Percentiles rank a stretch among this genome's conserved stretches.
Evolutionary conservation across 2,113 vertebrate genomes (phyloP).

Genomic region (Gobio gobio): DNA sequence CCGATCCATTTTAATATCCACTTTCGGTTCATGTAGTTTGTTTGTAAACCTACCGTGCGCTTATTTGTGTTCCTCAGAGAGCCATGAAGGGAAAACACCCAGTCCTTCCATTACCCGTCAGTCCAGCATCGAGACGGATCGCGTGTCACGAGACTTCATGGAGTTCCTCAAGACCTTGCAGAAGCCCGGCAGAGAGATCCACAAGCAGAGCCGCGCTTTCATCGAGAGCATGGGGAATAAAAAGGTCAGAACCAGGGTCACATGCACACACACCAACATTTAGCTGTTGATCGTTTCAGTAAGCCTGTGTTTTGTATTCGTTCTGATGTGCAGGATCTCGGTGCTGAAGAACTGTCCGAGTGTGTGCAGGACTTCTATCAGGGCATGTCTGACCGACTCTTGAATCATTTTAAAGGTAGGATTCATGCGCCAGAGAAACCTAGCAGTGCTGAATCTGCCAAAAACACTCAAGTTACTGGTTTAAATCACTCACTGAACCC

Average conservation of each 20-base stretch:
- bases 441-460: neutral
- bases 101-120: slow-evolving; percentile 91
- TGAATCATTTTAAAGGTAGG: slow-evolving; percentile 91
- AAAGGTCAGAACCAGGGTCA: slow-evolving; percentile 77
- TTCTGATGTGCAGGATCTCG: slow-evolving; percentile 73
- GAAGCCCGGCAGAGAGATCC: slow-evolving; percentile 90
- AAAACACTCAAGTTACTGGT: neutral
- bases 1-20: neutral
- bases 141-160: slow-evolving; percentile 90
- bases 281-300: neutral
- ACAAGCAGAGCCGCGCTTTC: slow-evolving; percentile 90
- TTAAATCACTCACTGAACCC: neutral
- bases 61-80: slow-evolving; percentile 74
- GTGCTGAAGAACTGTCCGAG: slow-evolving; percentile 92
- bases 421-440: neutral
- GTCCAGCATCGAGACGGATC: slow-evolving; percentile 88
- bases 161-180: slow-evolving; percentile 92
- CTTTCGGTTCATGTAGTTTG: neutral
- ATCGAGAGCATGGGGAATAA: slow-evolving; percentile 88
- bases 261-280: neutral
- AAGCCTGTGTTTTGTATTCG: neutral
- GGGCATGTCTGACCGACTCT: slow-evolving; percentile 85
- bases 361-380: slow-evolving; percentile 98
- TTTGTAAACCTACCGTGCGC: neutral
- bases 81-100: slow-evolving; percentile 86